phyloP scores from a whole-genome alignment of 2,888 invertebrate genomes.

The Dorcus hopei region DNA sequence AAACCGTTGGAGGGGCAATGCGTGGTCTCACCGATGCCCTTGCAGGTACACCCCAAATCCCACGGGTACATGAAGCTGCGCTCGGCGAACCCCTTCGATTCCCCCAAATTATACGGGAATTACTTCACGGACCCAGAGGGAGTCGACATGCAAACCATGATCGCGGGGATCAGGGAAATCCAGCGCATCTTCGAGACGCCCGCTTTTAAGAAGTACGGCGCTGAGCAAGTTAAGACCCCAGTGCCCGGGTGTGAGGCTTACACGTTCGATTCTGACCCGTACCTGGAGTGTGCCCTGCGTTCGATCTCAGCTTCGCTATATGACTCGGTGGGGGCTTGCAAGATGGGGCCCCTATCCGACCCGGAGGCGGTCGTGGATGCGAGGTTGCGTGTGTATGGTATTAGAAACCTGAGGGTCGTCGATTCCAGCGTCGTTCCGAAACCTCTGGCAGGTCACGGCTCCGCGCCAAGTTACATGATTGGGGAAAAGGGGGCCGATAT shows the following conservation, averaged over 20 bases:
- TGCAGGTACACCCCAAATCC: slow-evolving; percentile 66
- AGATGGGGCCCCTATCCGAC: slow-evolving; percentile 66
- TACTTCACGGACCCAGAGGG: slow-evolving; percentile 63
- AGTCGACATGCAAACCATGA: slow-evolving; percentile 60
- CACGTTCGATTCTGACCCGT: slow-evolving; percentile 59
- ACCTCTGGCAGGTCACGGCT: slow-evolving; percentile 63
- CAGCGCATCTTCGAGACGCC: slow-evolving; percentile 57
- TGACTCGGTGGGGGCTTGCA: slow-evolving; percentile 57
- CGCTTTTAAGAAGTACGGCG: slow-evolving; percentile 58
- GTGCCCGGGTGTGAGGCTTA: slow-evolving; percentile 52
- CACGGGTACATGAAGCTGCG: slow-evolving; percentile 60
- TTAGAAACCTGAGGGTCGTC: slow-evolving; percentile 60
- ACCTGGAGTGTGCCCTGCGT: slow-evolving; percentile 67
- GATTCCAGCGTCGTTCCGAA: slow-evolving; percentile 68
- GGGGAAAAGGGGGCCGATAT: slow-evolving; percentile 68
- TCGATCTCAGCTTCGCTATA: slow-evolving; percentile 32
- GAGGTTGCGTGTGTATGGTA: slow-evolving; percentile 56
- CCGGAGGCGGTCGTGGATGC: slow-evolving; percentile 35
- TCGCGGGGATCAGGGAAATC: slow-evolving; percentile 57
- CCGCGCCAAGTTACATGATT: slow-evolving; percentile 67
- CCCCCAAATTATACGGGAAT: slow-evolving; percentile 68
- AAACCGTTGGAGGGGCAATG: slow-evolving; percentile 51
- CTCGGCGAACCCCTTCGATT: slow-evolving; percentile 61
- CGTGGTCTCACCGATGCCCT: slow-evolving; percentile 56
- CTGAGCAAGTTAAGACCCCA: slow-evolving; percentile 37